Evolutionary conservation across 1,140 invertebrate species (phyloP).

Genomic region (Melipona quadrifasciata): DNA sequence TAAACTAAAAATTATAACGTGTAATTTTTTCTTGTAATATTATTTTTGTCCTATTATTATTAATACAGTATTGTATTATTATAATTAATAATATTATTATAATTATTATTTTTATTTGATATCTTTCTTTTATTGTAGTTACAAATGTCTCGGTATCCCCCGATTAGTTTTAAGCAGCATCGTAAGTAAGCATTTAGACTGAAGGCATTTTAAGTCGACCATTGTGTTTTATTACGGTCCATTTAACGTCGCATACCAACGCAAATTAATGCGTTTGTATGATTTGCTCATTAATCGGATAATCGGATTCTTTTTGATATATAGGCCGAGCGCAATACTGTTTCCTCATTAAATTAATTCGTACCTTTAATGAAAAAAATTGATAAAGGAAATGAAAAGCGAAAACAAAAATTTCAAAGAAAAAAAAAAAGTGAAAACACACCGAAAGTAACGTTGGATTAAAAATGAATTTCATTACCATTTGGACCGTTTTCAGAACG

Average conservation of each 20-base stretch:
- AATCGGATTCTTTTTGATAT: neutral
- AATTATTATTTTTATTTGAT: no score
- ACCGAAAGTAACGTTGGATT: neutral
- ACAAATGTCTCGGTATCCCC: neutral
- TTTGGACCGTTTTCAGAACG: constrained; percentile 77
- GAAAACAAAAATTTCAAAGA: no score
- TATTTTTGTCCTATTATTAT: neutral
- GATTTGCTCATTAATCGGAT: neutral
- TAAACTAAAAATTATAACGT: neutral
- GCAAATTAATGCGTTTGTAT: neutral
- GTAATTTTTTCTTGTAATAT: neutral
- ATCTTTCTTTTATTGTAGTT: no score
- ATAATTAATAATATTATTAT: no score
- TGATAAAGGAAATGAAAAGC: neutral
- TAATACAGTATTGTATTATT: no score
- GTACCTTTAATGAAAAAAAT: neutral
- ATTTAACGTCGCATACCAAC: neutral
- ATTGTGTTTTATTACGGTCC: neutral
- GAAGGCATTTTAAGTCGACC: neutral
- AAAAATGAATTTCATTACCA: neutral
- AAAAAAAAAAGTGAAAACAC: neutral
- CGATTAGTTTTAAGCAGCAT: neutral
- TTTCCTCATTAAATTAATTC: neutral
- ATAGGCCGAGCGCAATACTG: neutral
- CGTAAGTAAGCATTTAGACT: neutral